phyloP scores from a whole-genome alignment of 2,113 vertebrate genomes.

The Macaca nemestrina region DNA sequence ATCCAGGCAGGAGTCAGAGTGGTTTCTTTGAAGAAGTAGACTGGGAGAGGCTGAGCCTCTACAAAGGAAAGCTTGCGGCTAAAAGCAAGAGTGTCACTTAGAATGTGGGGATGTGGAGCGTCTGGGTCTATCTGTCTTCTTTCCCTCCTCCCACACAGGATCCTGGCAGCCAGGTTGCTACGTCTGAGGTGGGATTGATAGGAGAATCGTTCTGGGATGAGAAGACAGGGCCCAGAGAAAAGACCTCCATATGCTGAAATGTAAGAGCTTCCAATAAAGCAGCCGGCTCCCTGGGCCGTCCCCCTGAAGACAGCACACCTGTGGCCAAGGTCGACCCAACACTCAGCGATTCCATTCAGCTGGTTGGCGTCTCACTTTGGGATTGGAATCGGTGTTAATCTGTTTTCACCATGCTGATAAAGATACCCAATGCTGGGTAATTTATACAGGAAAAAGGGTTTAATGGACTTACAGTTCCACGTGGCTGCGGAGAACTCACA shows the following conservation, averaged over 20 bases:
- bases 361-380: too few relatives aligned
- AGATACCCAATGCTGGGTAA: too few relatives aligned
- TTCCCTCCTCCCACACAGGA: background rate
- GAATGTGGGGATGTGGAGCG: background rate
- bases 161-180: background rate
- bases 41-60: background rate
- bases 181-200: background rate
- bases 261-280: background rate
- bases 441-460: too few relatives aligned
- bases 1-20: background rate
- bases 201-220: background rate
- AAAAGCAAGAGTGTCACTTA: background rate
- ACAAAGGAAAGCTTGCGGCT: background rate
- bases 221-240: background rate
- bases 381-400: too few relatives aligned
- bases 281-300: too few relatives aligned
- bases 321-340: too few relatives aligned
- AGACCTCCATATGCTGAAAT: background rate
- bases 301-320: background rate
- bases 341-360: too few relatives aligned
- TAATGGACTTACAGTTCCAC: too few relatives aligned
- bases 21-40: background rate
- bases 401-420: too few relatives aligned
- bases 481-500: too few relatives aligned
- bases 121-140: rapidly evolving